Evolutionary conservation across 2,113 vertebrate genomes (phyloP), one percentile per base, ranked within the genome.

Genomic region (Vombatus ursinus): DNA sequence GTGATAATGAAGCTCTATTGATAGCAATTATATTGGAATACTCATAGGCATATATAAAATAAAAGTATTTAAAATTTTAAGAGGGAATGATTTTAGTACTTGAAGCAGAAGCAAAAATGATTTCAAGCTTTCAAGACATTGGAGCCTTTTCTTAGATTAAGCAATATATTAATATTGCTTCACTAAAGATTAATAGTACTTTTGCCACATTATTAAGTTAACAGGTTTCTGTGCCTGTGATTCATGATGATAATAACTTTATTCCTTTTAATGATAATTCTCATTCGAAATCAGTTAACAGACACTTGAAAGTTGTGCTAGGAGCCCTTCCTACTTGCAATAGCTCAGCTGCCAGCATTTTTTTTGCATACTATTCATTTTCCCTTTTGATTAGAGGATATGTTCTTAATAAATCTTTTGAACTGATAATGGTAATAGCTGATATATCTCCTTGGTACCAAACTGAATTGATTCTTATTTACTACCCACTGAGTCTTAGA

Each of bases 211-310:
- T 98, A 97, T 97, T 97, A 98, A 98, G 84, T 97, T 97, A 98
- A 97, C 97, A 98, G 95, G 31, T 97, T 98, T 98, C 95, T 84
- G 57, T 93, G 96, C 89, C 94, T 97, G 54, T 98, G 97, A 98
- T 98, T 98, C 96, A 98, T 96, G 48, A 93, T 50, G 96, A 97
- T 98, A 98, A 96, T 98, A 98, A 98, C 98, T 98, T 98, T 98
- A 97, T 98, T 98, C 94, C 92, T 96, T 95, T 98, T 98, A 97
- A 98, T 92, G 97, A 98, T 97, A 97, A 96, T 97, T 98, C 94
- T 98, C 94, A 95, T 96, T 97, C 96, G 89, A 94, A 97, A 93
- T 96, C 97, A 53, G 89, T 96, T 84, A 96, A 93, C 93, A 93
- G 97, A 96, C 97, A 97, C 77, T 96, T 97, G 37, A 51, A 98